Conservation (phyloP, 2,888 invertebrate genomes). For the Trachelus stipa region DNA sequence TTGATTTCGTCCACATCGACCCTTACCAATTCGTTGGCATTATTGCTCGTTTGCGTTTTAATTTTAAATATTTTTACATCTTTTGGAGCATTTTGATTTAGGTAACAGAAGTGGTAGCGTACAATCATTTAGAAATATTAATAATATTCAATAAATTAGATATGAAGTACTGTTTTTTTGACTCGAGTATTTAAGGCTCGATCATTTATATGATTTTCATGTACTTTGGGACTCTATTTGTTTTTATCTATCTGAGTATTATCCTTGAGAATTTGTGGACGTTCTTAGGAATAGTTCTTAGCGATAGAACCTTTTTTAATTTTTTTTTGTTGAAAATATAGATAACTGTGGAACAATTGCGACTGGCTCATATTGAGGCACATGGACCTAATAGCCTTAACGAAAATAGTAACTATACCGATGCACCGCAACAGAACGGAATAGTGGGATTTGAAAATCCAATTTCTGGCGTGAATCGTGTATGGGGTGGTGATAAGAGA, state of each 20-base stretch:
- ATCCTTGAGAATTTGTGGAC: neutral
- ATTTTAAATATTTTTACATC: neutral
- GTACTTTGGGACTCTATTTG: neutral
- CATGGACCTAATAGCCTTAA: conserved; percentile 62
- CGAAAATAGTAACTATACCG: conserved; percentile 52
- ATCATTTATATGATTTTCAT: neutral
- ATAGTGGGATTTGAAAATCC: conserved; percentile 49
- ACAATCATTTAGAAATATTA: neutral
- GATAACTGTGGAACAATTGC: conserved; percentile 85
- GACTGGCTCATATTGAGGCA: conserved; percentile 72
- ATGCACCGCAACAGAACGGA: conserved; percentile 61
- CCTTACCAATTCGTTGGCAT: neutral
- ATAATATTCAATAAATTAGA: neutral
- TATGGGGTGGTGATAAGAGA: conserved; percentile 80
- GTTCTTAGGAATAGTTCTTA: neutral
- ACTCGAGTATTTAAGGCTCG: neutral
- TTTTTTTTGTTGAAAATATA: conserved; percentile 54
- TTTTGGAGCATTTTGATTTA: neutral
- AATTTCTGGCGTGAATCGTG: conserved; percentile 63
- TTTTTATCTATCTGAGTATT: neutral
- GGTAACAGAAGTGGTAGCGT: neutral
- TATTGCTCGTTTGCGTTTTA: neutral
- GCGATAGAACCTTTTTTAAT: neutral
- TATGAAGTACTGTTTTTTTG: neutral
- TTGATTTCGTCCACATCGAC: neutral